Evolutionary conservation across 1,140 invertebrate species (phyloP).

Genomic region (Aphelenchoides fujianensis): DNA sequence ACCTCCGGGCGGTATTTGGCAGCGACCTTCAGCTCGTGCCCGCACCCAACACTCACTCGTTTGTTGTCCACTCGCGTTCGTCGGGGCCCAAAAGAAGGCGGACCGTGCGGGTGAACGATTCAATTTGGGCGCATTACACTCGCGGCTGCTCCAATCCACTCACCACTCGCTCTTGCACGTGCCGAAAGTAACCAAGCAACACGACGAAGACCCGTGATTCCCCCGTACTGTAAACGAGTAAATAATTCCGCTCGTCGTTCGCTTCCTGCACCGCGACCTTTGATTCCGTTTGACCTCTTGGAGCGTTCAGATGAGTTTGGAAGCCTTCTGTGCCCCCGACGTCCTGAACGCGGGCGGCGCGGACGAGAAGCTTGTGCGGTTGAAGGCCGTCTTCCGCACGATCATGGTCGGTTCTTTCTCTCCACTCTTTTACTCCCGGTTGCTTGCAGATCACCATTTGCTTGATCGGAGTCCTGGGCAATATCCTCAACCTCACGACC

Average conservation of each 20-base stretch:
- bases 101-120: too few species aligned
- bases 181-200: neutral
- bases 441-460: constrained; percentile 46
- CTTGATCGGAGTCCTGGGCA: constrained; percentile 51
- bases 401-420: constrained; percentile 35
- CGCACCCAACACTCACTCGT: too few species aligned
- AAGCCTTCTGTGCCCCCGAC: neutral
- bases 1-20: too few species aligned
- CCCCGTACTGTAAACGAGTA: neutral
- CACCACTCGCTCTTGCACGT: neutral
- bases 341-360: neutral
- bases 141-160: neutral
- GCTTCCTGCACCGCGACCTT: neutral
- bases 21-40: too few species aligned
- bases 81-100: too few species aligned
- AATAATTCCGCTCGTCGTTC: neutral
- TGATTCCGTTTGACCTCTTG: neutral
- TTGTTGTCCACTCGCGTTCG: too few species aligned
- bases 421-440: neutral
- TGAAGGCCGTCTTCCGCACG: constrained; percentile 39
- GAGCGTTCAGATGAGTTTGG: constrained; percentile 8
- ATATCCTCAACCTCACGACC: constrained; percentile 55
- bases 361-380: neutral
- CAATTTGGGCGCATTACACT: too few species aligned
- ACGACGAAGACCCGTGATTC: neutral